Conservation (phyloP, 2,888 invertebrate species). For the Stenotaenia linearis region DNA sequence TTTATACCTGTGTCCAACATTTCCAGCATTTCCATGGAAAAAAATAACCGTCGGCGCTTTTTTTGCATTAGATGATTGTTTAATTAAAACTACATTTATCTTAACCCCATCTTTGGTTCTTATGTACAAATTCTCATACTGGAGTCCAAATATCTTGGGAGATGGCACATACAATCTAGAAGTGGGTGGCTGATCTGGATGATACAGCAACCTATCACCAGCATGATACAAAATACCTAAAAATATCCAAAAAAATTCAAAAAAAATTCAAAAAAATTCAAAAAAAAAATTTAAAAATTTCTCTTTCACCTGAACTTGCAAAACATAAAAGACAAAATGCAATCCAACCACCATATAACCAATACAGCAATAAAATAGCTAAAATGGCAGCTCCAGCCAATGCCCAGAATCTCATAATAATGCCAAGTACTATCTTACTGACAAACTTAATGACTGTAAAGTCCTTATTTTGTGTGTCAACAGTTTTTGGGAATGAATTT, state of each 20-base stretch:
- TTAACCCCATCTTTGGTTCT: conserved; percentile 51
- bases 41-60: conserved; percentile 74
- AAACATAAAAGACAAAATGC: conserved; percentile 64
- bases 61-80: conserved; percentile 41
- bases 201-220: conserved; percentile 79
- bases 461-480: conserved; percentile 34
- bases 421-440: conserved; percentile 39
- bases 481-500: neutral
- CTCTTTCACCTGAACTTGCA: conserved; percentile 63
- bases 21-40: conserved; percentile 95
- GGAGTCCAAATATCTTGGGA: conserved; percentile 76
- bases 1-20: conserved; percentile 81
- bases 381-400: conserved; percentile 67
- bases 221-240: conserved; percentile 74
- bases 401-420: conserved; percentile 67
- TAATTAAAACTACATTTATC: conserved; percentile 48
- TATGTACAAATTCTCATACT: conserved; percentile 75
- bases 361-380: conserved; percentile 69
- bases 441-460: conserved; percentile 38
- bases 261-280: conserved; percentile 58
- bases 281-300: conserved; percentile 44
- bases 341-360: conserved; percentile 71
- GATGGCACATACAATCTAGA: conserved; percentile 81
- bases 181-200: conserved; percentile 82
- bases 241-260: conserved; percentile 32